Conservation (phyloP, 2,797 vertebrate genomes). For the Selene dorsalis region DNA sequence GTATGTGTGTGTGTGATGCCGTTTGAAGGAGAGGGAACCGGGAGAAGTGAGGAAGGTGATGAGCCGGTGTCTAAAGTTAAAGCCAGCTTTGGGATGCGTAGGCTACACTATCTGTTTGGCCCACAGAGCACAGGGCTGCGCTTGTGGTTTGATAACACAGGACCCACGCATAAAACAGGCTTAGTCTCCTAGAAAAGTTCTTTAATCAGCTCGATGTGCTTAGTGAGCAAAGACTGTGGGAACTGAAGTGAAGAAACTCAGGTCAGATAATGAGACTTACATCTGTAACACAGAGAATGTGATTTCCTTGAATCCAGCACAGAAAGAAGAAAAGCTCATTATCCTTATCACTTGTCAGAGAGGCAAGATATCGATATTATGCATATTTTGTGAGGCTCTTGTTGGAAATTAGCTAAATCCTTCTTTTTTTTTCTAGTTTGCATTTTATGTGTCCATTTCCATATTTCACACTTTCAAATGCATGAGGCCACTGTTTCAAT, state of each 20-base stretch:
- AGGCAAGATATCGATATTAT: slow-evolving; percentile 76
- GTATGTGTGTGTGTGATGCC: slow-evolving; percentile 9
- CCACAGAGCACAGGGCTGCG: slow-evolving; percentile 62
- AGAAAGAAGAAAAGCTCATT: slow-evolving; percentile 81
- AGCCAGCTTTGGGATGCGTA: slow-evolving; percentile 53
- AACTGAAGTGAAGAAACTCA: slow-evolving; percentile 77
- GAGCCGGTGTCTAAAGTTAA: slow-evolving; percentile 59
- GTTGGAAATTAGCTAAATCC: slow-evolving; percentile 73
- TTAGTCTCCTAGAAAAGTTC: slow-evolving; percentile 76
- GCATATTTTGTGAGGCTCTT: slow-evolving; percentile 71
- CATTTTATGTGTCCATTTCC: slow-evolving; percentile 65
- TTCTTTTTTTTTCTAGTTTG: slow-evolving; percentile 28
- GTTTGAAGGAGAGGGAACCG: slow-evolving; percentile 33
- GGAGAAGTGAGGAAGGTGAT: slow-evolving; percentile 46
- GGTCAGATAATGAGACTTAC: slow-evolving; percentile 83
- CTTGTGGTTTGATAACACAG: slow-evolving; percentile 67
- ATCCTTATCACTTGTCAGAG: slow-evolving; percentile 79
- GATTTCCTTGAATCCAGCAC: slow-evolving; percentile 75
- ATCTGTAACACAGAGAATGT: slow-evolving; percentile 78
- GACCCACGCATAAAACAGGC: slow-evolving; percentile 69
- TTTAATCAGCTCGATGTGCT: slow-evolving; percentile 81
- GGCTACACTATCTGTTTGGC: slow-evolving; percentile 69
- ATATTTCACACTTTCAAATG: slow-evolving; percentile 50
- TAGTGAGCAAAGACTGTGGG: slow-evolving; percentile 79
- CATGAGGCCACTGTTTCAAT: slow-evolving; percentile 64